A percentile compares a stretch with the other conserved stretches of the same genome.
Conservation (phyloP, 2,797 vertebrate genomes). For the Pangasius krempfi region DNA sequence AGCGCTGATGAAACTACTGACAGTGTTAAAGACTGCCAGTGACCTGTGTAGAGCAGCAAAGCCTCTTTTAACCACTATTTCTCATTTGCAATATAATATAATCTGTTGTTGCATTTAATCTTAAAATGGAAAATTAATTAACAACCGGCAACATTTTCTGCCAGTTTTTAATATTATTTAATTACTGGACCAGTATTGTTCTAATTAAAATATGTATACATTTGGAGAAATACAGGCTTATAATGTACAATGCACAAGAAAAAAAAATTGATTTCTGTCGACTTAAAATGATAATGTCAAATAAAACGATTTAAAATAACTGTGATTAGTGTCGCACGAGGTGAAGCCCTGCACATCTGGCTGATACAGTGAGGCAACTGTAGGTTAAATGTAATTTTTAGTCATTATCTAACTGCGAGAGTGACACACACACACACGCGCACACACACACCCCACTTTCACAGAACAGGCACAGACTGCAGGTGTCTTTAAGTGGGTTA, state of each 20-base stretch:
- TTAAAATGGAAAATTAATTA: background rate
- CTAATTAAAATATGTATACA: background rate
- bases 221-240: background rate
- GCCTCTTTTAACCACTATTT: background rate
- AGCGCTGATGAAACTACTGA: background rate
- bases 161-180: background rate
- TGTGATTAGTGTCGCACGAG: background rate
- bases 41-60: background rate
- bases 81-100: background rate
- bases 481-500: slow-evolving; percentile 47
- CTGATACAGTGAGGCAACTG: background rate
- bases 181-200: background rate
- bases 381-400: background rate
- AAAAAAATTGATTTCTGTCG: background rate
- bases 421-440: background rate
- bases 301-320: background rate
- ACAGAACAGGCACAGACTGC: background rate
- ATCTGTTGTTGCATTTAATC: background rate
- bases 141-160: background rate
- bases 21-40: background rate
- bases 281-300: background rate
- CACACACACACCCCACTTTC: background rate
- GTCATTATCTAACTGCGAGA: background rate
- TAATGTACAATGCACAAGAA: background rate
- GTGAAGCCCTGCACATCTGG: background rate